phyloP scores from a whole-genome alignment of 2,888 invertebrate species.

The Cenopis cana region DNA sequence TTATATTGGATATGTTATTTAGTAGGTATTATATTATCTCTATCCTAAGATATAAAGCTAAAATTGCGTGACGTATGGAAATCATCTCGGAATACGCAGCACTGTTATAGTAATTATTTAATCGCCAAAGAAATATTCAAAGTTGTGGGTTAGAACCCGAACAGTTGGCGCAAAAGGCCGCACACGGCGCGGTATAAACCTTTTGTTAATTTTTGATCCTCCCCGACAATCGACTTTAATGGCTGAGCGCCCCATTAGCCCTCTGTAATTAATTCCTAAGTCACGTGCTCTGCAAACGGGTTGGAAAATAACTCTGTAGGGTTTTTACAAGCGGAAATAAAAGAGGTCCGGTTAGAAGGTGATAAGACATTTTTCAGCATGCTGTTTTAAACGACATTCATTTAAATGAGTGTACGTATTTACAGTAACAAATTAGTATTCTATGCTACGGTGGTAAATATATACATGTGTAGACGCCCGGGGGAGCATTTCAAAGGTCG shows the following conservation, averaged over 20 bases:
- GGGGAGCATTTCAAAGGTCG: too few species aligned
- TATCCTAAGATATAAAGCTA: too few species aligned
- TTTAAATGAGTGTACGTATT: too few species aligned
- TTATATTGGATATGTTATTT: too few species aligned
- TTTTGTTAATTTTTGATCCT: constrained; percentile 45
- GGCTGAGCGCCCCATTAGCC: constrained; percentile 39
- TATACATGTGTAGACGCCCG: too few species aligned
- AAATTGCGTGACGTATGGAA: too few species aligned
- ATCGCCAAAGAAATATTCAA: constrained; percentile 37
- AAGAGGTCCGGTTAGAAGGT: background rate
- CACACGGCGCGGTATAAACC: constrained; percentile 36
- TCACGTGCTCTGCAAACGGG: constrained; percentile 30
- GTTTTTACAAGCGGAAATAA: constrained; percentile 23
- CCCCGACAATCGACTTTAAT: constrained; percentile 41
- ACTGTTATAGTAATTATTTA: constrained; percentile 23
- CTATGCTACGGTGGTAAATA: too few species aligned
- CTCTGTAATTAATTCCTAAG: constrained; percentile 42
- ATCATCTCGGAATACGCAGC: too few species aligned
- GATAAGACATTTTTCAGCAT: background rate
- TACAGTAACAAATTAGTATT: too few species aligned
- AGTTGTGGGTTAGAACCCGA: constrained; percentile 33
- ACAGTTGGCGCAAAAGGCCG: constrained; percentile 26
- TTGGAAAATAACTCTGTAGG: constrained; percentile 29
- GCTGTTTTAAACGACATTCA: background rate
- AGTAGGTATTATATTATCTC: too few species aligned